phyloP scores from a whole-genome alignment of 2,113 vertebrate species.

The Sakesphorus luctuosus region DNA sequence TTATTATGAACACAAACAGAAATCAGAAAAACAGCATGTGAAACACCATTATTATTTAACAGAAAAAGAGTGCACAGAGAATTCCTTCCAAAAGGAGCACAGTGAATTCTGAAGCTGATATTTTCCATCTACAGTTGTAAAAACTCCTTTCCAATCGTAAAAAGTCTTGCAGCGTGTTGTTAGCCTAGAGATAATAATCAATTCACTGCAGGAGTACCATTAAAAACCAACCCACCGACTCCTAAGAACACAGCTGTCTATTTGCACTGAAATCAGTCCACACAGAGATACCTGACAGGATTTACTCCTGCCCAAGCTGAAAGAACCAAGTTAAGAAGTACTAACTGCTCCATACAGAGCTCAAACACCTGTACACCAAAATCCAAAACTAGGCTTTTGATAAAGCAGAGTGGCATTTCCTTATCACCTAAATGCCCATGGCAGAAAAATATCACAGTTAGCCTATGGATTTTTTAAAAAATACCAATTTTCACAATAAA shows the following conservation, averaged over 20 bases:
- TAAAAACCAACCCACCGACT: not conserved
- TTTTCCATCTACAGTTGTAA: not conserved
- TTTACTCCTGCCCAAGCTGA: not conserved
- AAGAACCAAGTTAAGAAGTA: not conserved
- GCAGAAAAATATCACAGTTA: not conserved
- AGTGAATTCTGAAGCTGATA: not conserved
- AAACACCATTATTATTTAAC: not conserved
- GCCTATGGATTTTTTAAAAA: not conserved
- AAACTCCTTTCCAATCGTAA: not conserved
- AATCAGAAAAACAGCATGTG: not conserved
- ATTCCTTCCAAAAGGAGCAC: not conserved
- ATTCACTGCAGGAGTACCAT: not conserved
- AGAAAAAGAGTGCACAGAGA: not conserved
- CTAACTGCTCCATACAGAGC: not conserved
- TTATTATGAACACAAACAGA: not conserved
- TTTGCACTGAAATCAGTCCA: not conserved
- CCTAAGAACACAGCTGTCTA: not conserved
- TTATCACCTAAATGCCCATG: not conserved
- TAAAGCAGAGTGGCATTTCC: not conserved
- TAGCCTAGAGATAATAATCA: not conserved
- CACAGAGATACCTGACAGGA: accelerated
- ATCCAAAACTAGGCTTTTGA: not conserved
- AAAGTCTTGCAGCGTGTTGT: not conserved
- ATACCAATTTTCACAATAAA: not conserved
- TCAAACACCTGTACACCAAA: not conserved